Base-by-base conservation (phyloP, 2,113 vertebrate species). In the Pseudopipra pipra region DNA sequence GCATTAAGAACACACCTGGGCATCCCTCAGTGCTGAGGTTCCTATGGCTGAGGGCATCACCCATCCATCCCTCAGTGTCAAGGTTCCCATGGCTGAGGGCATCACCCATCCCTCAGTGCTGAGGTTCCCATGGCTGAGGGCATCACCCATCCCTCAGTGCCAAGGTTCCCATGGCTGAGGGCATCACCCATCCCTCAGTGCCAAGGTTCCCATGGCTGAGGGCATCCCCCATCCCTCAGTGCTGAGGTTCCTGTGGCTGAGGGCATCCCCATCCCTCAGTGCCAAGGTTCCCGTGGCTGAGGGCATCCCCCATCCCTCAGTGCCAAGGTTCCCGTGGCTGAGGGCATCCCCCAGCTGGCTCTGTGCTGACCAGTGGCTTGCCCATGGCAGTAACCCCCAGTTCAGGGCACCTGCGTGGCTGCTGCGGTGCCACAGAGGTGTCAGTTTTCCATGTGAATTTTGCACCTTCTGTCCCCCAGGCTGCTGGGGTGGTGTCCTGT, bases 291-390 rank as follows among this genome's bases (percentile, higher is more conserved):
- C 43, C 6, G 43, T 43, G 43, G 43, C 43, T 17, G 43, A 43
- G 44, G 37, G 37, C 37, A 37, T 37, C 37, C 9, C 37, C 37
- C 37, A 37, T 37, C 37, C 37, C 37, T 37, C 37, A 37, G 37
- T 37, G 37, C 37, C 37, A 9, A 37, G 37, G 37, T 37, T 37
- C 37, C 37, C 9, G 37, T 37, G 37, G 37, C 37, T 11, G 39
- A 39, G 39, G 46, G 46, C 21, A 47, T 23, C 46, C 22, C 47
- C 47, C 75, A 11, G 46, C 51, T 46, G 12, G 43, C 65, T 35
- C 1, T 0, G 0, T 2, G 4, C 22, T 20, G 61, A 9, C 2
- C 9, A 28, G 77, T 1, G 47, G 15, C 51, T 68, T 4, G 11
- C 35, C 25, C 16, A 1, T 55, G 47, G 11, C 61, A 27, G 22